phyloP scores from a whole-genome alignment of 2,113 vertebrate species.

The Ariopsis seemanni region DNA sequence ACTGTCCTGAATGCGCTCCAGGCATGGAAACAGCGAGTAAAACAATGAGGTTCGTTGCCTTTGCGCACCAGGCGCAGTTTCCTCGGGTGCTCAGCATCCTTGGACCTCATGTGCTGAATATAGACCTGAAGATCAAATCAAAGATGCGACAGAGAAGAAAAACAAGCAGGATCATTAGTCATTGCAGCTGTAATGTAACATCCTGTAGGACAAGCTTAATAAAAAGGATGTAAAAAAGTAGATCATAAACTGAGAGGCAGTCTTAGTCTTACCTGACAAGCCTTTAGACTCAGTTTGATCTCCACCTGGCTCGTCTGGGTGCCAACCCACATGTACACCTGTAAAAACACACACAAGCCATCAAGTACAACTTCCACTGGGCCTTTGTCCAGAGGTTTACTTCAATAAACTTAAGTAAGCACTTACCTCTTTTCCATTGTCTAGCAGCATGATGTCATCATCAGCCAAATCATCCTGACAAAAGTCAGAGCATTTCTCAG shows the following conservation, averaged over 20 bases:
- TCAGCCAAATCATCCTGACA: conserved; percentile 97
- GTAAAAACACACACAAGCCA: conserved; percentile 20
- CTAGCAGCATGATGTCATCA: conserved; percentile 96
- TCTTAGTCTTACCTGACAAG: conserved; percentile 82
- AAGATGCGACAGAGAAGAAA: neutral
- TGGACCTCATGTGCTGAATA: conserved; percentile 95
- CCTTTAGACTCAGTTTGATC: conserved; percentile 96
- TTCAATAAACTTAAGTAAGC: neutral
- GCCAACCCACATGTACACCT: conserved; percentile 99
- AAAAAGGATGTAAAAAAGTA: conserved; percentile 15
- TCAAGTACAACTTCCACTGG: neutral
- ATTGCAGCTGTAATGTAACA: neutral
- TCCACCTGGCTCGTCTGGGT: conserved; percentile 98
- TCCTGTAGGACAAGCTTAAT: neutral
- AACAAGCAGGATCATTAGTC: neutral
- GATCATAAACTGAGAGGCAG: neutral
- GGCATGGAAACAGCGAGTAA: conserved; percentile 94
- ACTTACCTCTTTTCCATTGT: conserved; percentile 91
- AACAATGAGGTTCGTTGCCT: conserved; percentile 92
- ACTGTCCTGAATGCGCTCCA: conserved; percentile 89
- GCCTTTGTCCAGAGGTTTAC: neutral
- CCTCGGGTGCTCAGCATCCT: conserved; percentile 79
- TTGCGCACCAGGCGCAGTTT: conserved; percentile 94
- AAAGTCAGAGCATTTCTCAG: conserved; percentile 96
- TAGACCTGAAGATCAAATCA: conserved; percentile 81